phyloP scores from a whole-genome alignment of 2,797 vertebrate genomes.

The Macroramphosus scolopax region DNA sequence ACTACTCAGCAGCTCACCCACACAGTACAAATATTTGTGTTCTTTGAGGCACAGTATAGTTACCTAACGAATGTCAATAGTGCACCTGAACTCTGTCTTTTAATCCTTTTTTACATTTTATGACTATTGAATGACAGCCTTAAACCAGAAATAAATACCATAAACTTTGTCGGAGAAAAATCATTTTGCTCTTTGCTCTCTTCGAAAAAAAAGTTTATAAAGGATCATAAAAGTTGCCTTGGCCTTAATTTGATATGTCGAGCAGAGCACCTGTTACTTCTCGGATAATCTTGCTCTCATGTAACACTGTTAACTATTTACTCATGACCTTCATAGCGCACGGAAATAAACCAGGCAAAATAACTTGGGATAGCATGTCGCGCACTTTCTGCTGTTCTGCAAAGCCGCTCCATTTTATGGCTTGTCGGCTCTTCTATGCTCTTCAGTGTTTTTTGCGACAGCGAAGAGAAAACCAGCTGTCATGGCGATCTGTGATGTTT shows the following conservation, averaged over 20 bases:
- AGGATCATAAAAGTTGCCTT: constrained; percentile 1
- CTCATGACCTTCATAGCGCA: constrained; percentile 55
- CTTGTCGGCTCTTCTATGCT: neutral
- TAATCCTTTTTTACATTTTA: neutral
- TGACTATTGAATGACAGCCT: too few species aligned
- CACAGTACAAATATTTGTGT: constrained; percentile 27
- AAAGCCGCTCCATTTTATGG: neutral
- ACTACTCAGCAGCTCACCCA: constrained; percentile 1
- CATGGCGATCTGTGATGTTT: constrained; percentile 44
- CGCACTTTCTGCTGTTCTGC: constrained; percentile 10
- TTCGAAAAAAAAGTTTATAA: too few species aligned
- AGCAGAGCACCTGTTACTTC: constrained; percentile 53
- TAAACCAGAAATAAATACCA: too few species aligned
- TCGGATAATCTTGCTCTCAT: constrained; percentile 34
- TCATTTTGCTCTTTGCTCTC: too few species aligned
- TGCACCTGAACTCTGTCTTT: neutral
- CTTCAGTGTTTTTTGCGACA: neutral
- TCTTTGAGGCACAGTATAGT: constrained; percentile 6
- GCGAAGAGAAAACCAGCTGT: constrained; percentile 33
- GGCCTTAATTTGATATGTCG: constrained; percentile 18
- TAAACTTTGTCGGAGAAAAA: too few species aligned
- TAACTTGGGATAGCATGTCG: constrained; percentile 2
- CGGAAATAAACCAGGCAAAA: constrained; percentile 48
- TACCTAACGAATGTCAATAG: constrained; percentile 2
- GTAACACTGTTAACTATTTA: constrained; percentile 62